Base-by-base conservation (phyloP, 2,113 vertebrate genomes). In the Esox niger region DNA sequence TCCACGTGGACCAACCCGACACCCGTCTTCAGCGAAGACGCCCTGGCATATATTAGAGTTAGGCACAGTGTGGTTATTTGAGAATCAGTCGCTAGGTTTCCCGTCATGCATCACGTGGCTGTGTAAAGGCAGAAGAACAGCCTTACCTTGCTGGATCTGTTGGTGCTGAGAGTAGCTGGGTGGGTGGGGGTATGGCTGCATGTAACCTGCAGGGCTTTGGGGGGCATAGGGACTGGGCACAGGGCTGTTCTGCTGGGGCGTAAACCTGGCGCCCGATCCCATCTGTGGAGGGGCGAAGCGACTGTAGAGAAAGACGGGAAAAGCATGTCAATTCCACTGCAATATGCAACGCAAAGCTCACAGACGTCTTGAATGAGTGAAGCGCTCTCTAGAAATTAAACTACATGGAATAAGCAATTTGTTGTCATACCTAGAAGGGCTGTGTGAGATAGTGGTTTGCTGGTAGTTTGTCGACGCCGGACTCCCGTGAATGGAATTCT, bases 141-240 rank as follows among this genome's bases (percentile, higher is more conserved):
- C 63, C 87, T 92, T 82, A 95, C 96, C 94, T 93, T 96, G 95
- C 74, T 95, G 95, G 83, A 95, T 92, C 80, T 95, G 96, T 79
- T 95, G 96, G 88, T 97, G 95, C 59, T 97, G 90, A 74, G 95
- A 91, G 17, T 98, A 99, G 89, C 92, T 95, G 78, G 95, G 94
- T 82, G 96, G 93, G 77, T 95, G 93, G 79, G 93, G 93, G 90
- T 97, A 99, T 88, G 94, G 94, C 91, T 95, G 94, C 91, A 98
- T 94, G 87, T 96, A 98, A 90, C 95, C 94, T 79, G 94, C 92
- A 82, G 97, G 97, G 6, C 97, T 99, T 90, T 96, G 95, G 78
- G 97, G 96, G 79, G 96, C 95, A 77, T 99, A 99, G 43, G 96
- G 96, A 88, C 96, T 98, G 80, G 97, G 95, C 82, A 98, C 95